A percentile compares a stretch with the other conserved stretches of the same genome.
These are phyloP conservation scores for Polydrusus tereticollis DNA, from an alignment of 2,888 invertebrate genomes.

Conservation along the genomic window DNA sequence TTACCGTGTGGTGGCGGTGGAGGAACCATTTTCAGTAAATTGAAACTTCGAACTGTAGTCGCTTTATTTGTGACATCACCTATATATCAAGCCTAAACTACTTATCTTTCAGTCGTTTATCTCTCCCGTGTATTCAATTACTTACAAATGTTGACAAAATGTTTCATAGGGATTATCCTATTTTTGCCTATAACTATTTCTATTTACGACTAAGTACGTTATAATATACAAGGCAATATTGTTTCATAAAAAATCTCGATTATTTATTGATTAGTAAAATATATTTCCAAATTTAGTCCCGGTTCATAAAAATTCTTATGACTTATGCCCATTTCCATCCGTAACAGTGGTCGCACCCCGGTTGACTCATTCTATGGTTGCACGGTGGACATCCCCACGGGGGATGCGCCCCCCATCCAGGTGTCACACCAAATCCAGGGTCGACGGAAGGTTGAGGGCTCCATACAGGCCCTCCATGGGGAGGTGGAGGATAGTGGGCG, in stretches of 20 bases:
- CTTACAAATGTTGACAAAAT: not conserved
- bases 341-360: slow-evolving; percentile 12
- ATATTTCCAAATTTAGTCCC: not conserved
- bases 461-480: not conserved
- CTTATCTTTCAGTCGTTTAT: not conserved
- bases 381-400: slow-evolving; percentile 9
- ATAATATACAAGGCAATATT: too few relatives aligned
- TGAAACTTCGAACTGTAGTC: not conserved
- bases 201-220: not conserved
- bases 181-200: not conserved
- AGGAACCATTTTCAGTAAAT: not conserved
- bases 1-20: not conserved
- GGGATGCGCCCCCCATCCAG: not conserved
- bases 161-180: not conserved
- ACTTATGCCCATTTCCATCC: slow-evolving; percentile 22
- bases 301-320: too few relatives aligned
- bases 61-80: not conserved
- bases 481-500: slow-evolving; percentile 9
- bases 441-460: slow-evolving; percentile 1
- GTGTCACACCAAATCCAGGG: not conserved
- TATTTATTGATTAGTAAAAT: too few relatives aligned
- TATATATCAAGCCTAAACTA: not conserved
- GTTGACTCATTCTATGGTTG: not conserved
- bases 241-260: too few relatives aligned
- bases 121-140: not conserved